Conservation (phyloP, 2,797 vertebrate species). For the Squalus acanthias region DNA sequence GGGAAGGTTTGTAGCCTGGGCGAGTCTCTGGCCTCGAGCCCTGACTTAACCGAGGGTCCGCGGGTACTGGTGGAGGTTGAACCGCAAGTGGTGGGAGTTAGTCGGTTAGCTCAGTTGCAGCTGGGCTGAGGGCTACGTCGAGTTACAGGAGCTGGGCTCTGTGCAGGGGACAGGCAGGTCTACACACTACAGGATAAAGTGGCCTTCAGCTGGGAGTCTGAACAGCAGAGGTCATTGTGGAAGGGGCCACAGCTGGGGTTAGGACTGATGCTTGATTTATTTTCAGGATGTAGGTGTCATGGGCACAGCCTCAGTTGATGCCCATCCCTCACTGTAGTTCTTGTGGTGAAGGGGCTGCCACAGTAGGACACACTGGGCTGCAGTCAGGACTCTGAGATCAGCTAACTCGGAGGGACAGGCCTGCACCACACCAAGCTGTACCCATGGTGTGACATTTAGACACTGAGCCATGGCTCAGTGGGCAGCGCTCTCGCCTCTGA, state of each 20-base stretch:
- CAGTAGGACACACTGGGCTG: too few relatives aligned
- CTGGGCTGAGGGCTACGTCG: background rate
- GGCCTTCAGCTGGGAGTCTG: background rate
- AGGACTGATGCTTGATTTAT: background rate
- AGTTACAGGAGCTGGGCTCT: too few relatives aligned
- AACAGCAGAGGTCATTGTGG: background rate
- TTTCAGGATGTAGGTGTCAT: background rate
- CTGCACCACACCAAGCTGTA: background rate
- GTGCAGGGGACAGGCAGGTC: background rate
- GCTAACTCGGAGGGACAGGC: background rate
- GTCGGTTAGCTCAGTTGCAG: background rate
- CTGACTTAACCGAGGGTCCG: background rate
- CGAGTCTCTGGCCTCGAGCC: background rate
- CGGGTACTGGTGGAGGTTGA: background rate
- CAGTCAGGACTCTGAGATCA: background rate
- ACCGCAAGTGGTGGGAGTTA: background rate
- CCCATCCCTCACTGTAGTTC: background rate
- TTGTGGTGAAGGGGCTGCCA: background rate
- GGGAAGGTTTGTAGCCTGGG: background rate
- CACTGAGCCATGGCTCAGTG: too few relatives aligned
- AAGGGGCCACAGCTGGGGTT: background rate
- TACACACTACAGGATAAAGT: background rate
- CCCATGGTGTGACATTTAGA: background rate
- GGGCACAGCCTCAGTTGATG: background rate
- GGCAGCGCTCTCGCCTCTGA: background rate